Conservation (phyloP, 2,888 invertebrate genomes). For the Dasypogon diadema region DNA sequence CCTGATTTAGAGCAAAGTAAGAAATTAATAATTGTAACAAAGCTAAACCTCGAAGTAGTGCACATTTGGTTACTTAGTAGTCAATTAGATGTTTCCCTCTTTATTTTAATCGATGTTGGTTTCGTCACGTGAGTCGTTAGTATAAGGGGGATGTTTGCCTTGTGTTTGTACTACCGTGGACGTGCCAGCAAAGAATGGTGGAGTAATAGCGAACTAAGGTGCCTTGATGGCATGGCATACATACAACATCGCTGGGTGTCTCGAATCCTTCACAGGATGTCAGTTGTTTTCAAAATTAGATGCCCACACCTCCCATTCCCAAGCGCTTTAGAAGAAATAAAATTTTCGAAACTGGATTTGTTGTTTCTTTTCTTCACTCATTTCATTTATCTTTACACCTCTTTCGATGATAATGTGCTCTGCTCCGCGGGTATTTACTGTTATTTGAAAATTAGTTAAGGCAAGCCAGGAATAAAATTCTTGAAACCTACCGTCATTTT, state of each 20-base stretch:
- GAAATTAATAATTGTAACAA: slow-evolving; percentile 52
- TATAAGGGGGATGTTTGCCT: slow-evolving; percentile 7
- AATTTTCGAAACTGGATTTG: slow-evolving; percentile 52
- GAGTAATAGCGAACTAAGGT: no score
- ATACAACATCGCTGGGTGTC: slow-evolving; percentile 29
- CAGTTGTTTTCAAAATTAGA: not conserved
- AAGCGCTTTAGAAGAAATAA: slow-evolving; percentile 48
- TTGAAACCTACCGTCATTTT: slow-evolving; percentile 12
- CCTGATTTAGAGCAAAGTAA: slow-evolving; percentile 57
- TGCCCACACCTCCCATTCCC: slow-evolving; percentile 17
- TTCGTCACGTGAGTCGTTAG: slow-evolving; percentile 37
- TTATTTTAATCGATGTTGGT: slow-evolving; percentile 18
- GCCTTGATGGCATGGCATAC: not conserved
- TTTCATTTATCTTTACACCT: slow-evolving; percentile 13
- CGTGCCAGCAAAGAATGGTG: not conserved
- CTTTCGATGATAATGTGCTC: slow-evolving; percentile 58
- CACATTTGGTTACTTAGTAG: slow-evolving; percentile 56
- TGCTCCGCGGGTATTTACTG: slow-evolving; percentile 57
- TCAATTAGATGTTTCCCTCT: slow-evolving; percentile 25
- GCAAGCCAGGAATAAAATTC: slow-evolving; percentile 33
- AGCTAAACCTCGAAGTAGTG: slow-evolving; percentile 55
- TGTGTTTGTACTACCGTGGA: slow-evolving; percentile 8
- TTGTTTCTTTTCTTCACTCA: slow-evolving; percentile 54
- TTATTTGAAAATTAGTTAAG: slow-evolving; percentile 2
- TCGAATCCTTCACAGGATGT: not conserved